These are phyloP conservation scores for Drosophila kepulauana DNA, from an alignment of 1,140 invertebrate genomes.

Conservation along the genomic window DNA sequence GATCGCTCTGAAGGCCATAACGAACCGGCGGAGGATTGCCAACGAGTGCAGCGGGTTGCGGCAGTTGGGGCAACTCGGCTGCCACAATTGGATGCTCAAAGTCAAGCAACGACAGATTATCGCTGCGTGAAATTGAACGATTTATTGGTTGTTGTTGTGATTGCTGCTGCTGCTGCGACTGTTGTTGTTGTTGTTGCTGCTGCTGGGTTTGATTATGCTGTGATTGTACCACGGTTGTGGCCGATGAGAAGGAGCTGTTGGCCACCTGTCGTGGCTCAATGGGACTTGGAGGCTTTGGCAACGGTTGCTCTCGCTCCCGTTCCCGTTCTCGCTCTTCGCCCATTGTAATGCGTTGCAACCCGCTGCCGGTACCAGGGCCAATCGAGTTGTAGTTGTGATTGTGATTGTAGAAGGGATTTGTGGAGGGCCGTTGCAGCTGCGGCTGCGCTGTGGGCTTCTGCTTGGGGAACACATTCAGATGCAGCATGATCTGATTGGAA, in stretches of 20 bases:
- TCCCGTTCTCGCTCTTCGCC: slow-evolving; percentile 26
- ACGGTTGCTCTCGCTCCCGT: slow-evolving; percentile 43
- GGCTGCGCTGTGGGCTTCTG: slow-evolving; percentile 55
- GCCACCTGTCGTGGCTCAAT: slow-evolving; percentile 69
- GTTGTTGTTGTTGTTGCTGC: slow-evolving; percentile 23
- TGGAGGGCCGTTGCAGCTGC: slow-evolving; percentile 54
- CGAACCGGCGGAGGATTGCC: slow-evolving; percentile 35
- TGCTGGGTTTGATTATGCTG: slow-evolving; percentile 38
- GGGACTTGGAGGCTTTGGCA: slow-evolving; percentile 65
- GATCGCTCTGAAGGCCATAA: slow-evolving; percentile 38
- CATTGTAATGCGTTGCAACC: slow-evolving; percentile 50
- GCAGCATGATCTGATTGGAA: slow-evolving; percentile 72
- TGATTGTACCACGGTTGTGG: slow-evolving; percentile 8
- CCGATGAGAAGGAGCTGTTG: slow-evolving; percentile 18
- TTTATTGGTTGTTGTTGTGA: slow-evolving; percentile 33
- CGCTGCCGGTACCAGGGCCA: slow-evolving; percentile 4
- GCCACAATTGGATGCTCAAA: slow-evolving; percentile 83
- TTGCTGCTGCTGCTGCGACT: slow-evolving; percentile 19
- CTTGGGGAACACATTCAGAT: slow-evolving; percentile 79
- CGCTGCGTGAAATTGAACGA: slow-evolving; percentile 75
- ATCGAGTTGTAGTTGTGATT: slow-evolving; percentile 24
- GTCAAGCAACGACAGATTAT: slow-evolving; percentile 69
- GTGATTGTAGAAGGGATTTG: slow-evolving; percentile 76
- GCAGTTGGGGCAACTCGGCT: slow-evolving; percentile 54
- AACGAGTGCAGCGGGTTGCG: slow-evolving; percentile 50